These are phyloP conservation scores for Tenualosa thibaudeaui DNA, from an alignment of 2,797 vertebrate species.

Conservation along the genomic window DNA sequence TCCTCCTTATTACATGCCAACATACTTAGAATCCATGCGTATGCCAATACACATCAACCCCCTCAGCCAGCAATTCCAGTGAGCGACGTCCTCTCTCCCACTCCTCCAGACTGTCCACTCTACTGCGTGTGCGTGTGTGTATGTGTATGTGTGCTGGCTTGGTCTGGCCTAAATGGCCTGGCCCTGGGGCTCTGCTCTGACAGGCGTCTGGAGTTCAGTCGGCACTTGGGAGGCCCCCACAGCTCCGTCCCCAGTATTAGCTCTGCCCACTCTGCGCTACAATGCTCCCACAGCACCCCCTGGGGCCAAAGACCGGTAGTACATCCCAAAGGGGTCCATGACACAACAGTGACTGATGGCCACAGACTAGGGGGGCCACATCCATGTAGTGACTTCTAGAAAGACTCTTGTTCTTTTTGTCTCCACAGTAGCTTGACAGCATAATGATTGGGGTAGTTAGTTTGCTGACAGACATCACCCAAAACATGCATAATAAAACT, in stretches of 20 bases:
- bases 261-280: neutral
- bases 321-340: neutral
- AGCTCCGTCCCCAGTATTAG: neutral
- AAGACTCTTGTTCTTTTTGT: no score
- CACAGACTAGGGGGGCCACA: neutral
- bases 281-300: slow-evolving; percentile 20
- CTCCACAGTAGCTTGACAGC: no score
- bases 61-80: neutral
- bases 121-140: neutral
- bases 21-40: neutral
- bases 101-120: neutral
- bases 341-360: neutral
- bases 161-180: neutral
- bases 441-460: no score
- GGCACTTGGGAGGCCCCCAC: neutral
- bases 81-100: neutral
- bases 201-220: neutral
- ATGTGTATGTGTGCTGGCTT: neutral
- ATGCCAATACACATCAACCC: neutral
- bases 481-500: no score
- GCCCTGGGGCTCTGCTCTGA: neutral
- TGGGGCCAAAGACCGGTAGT: slow-evolving; percentile 7
- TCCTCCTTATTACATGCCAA: neutral
- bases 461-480: no score
- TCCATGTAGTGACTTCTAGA: no score